Evolutionary conservation across 1,140 invertebrate species (phyloP), one percentile per base, ranked within the genome.

Genomic region (Brachionus manjavacas): DNA sequence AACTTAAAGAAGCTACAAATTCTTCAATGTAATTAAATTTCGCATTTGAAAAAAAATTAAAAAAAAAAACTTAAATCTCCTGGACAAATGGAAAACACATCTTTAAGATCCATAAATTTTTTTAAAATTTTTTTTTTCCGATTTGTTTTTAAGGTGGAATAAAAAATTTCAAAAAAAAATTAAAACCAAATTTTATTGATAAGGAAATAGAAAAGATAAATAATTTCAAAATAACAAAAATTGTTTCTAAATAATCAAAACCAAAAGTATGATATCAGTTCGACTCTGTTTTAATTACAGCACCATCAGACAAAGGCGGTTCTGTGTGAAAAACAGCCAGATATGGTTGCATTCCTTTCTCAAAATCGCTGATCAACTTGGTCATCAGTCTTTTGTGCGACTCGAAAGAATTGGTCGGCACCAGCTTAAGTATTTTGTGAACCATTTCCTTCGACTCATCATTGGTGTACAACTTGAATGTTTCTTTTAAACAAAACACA

Each of bases 401-500:
- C 39, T 81, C 79, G 28, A 81, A 81, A 1, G 52, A 31, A 28
- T 81, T 46, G 14, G 31, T 68, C 7, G 79, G 79, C 11, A 81
- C 25, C 11, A 81, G 39, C 25, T 81, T 81, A 3, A 81, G 52
- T 64, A 68, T 68, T 46, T 81, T 81, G 9, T 39, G 28, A 14
- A 39, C 23, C 12, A 64, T 39, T 12, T 81, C 79, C 14, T 81
- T 81, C 14, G 79, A 41, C 52, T 81, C 79, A 12, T 81, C 79
- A 7, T 14, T 81, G 20, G 79, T 43, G 35, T 64, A 81, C 16
- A 64, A 43, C 41, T 81, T 81, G 16, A 81, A 81, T 39, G 79
- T 81, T 68, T 81, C 79, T 60, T 68, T 60, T 14, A 81, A 25
- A 28, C 79, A 81, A 81, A 81, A 81, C 7, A 81, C 11, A 25